These are phyloP conservation scores for Benthochromis sp. DNA, from an alignment of 2,113 vertebrate genomes.

Conservation along the genomic window DNA sequence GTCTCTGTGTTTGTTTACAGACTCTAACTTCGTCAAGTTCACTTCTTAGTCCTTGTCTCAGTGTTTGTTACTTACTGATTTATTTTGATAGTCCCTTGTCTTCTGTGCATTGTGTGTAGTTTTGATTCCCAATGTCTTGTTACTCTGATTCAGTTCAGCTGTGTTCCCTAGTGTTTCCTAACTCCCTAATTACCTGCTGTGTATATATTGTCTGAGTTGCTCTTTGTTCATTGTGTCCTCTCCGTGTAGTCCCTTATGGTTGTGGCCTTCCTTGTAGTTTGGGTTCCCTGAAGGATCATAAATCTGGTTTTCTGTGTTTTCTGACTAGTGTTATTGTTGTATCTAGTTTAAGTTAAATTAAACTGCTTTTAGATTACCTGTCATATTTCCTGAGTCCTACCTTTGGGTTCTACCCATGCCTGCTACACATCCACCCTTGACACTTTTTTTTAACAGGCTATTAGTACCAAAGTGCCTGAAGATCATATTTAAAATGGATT, in stretches of 20 bases:
- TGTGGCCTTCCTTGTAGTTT: background rate
- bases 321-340: background rate
- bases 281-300: background rate
- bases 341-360: background rate
- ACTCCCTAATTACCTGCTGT: background rate
- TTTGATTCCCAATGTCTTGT: background rate
- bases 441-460: background rate
- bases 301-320: background rate
- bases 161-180: background rate
- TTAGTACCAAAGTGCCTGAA: background rate
- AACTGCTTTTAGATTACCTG: background rate
- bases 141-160: background rate
- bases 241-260: background rate
- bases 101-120: background rate
- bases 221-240: background rate
- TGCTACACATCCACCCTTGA: background rate
- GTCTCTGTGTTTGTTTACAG: background rate
- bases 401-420: background rate
- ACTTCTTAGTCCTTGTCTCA: background rate
- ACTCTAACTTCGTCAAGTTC: background rate
- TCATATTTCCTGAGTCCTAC: background rate
- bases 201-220: background rate
- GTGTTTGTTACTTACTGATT: background rate
- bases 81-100: background rate
- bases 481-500: background rate